Percentiles rank a stretch among this genome's conserved stretches.
Conservation (phyloP, 1,140 invertebrate genomes). For the Drosophila willistoni region DNA sequence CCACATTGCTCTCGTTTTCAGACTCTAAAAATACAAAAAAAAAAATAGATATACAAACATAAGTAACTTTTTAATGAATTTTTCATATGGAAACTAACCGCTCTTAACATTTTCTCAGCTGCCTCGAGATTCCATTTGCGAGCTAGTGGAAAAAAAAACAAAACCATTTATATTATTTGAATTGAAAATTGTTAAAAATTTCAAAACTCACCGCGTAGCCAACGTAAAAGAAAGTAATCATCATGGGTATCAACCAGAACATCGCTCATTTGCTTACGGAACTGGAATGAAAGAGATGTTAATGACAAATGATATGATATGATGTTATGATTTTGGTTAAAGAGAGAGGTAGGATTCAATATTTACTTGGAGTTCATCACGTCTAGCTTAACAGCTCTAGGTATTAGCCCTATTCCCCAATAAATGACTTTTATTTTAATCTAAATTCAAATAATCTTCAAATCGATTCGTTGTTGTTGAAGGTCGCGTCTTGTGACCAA, state of each 20-base stretch:
- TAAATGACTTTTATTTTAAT: neutral
- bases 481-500: neutral
- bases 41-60: neutral
- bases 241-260: constrained; percentile 88
- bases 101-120: constrained; percentile 93
- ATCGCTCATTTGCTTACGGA: constrained; percentile 87
- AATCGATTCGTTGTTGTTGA: neutral
- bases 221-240: constrained; percentile 91
- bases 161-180: neutral
- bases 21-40: constrained; percentile 40
- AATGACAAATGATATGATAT: neutral
- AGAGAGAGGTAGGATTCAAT: too few relatives aligned
- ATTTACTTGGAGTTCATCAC: too few relatives aligned
- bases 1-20: constrained; percentile 85
- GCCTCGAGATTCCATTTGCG: constrained; percentile 91
- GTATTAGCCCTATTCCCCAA: too few relatives aligned
- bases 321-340: too few relatives aligned
- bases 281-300: constrained; percentile 84
- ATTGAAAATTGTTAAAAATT: neutral
- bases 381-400: too few relatives aligned
- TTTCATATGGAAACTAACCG: constrained; percentile 69
- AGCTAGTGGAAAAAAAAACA: constrained; percentile 84
- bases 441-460: neutral
- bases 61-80: neutral
- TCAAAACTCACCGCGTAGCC: constrained; percentile 89